Evolutionary conservation across 2,113 vertebrate species (phyloP), one percentile per base, ranked within the genome.

Genomic region (Tachycineta bicolor): DNA sequence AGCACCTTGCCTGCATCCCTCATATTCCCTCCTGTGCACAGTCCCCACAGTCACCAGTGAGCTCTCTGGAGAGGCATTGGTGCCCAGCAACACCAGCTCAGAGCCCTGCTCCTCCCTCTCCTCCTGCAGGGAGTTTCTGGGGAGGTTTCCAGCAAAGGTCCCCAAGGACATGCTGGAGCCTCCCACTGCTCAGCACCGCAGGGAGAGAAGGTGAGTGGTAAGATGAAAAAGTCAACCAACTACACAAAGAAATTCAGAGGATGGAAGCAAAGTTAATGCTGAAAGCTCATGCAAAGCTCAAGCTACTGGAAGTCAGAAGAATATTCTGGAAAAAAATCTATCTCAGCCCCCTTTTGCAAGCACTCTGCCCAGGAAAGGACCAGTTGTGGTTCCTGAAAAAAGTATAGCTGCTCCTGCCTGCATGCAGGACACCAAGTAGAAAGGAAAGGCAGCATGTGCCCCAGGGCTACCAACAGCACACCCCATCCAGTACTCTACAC

Each of bases 21-120:
- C n/a, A 44, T 3, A 4, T 49, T 34, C 47, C 0, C 0, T 11
- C 43, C 47, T 46, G 50, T 31, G 6, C 0, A 2, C 34, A n/a
- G 25, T 50, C 26, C 60, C 29, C 7, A 1, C 37, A 0, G 2
- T 18, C 47, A 83, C 15, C 68, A 50, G 23, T 11, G 55, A 93
- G 39, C 55, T 55, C 71, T 43, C 34, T 5, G 1, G 26, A 74
- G 73, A 84, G 24, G 18, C 4, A 12, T 34, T 52, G 49, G 59
- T 0, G 0, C 60, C 39, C 77, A 89, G 83, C 56, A 91, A 89
- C 64, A 68, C 29, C 29, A 59, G 14, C 12, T 60, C 76, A 67
- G 43, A 91, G 68, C 31, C 50, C 28, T 2, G 2, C 11, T 88
- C 75, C 43, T 85, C 70, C 22, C 0, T 0, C 12, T 75, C 62